Evolutionary conservation across 23 tunicate genomes (phyloP), one percentile per base, ranked within the genome.

Genomic region (Styela plicata): DNA sequence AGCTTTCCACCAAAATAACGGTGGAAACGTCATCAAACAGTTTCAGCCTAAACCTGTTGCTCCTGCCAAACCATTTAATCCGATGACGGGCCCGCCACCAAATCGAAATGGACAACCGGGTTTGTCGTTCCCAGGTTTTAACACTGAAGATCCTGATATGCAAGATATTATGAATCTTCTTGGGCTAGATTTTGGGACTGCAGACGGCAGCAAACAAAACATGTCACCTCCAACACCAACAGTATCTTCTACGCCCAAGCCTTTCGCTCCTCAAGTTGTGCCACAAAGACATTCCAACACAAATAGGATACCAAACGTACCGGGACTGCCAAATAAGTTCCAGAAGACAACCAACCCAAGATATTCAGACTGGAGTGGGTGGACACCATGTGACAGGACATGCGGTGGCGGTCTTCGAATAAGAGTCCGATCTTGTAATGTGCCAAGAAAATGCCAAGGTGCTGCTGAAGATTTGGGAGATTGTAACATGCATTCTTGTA

Each of bases 401-500:
- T 75, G 80, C n/a, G 80, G 80, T 19, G 63, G 63, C 20, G 80
- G 80, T 2, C 64, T 24, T 5, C 19, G 16, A 52, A 36, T 36
- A 22, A 34, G 65, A 75, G 52, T 52, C 19, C 37, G 80, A 13
- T 37, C 52, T 25, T 75, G 80, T 75, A 2, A 19, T 3, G 37
- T 10, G 24, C 13, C 24, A 3, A 36, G 77, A n/a, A 24, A 27
- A 25, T 75, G 80, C 31, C 24, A 7, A 2, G 63, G 28, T 5
- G 21, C 64, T 18, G 3, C 64, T n/a, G 65, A 36, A 27, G 65
- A 75, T 23, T 17, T 52, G 3, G 32, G 36, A 10, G 63, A 32
- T n/a, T 75, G 80, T n/a, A 75, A 75, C 35, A 52, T 36, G 2
- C 64, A 75, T 3, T 26, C 80, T n/a, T 75, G 80, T 52, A 26